Conservation (phyloP, 2,888 invertebrate species). For the Cantharis lateralis region DNA sequence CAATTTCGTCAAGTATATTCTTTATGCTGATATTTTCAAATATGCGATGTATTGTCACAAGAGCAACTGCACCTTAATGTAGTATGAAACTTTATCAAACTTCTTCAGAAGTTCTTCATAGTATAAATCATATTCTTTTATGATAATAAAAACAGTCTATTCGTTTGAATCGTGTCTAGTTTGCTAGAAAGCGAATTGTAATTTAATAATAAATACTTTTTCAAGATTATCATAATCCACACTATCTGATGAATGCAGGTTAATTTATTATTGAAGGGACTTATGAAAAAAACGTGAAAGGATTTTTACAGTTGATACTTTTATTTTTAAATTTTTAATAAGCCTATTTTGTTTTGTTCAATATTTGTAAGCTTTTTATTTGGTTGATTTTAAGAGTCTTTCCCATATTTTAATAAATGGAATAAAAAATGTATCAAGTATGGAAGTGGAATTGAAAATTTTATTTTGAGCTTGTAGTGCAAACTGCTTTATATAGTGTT, state of each 20-base stretch:
- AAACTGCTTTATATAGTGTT: conserved; percentile 10
- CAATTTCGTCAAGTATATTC: background rate
- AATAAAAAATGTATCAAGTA: conserved; percentile 5
- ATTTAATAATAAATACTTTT: background rate
- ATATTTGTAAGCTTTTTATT: conserved; percentile 22
- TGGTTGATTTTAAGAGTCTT: conserved; percentile 16
- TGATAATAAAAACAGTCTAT: background rate
- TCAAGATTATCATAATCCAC: background rate
- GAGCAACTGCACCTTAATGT: background rate
- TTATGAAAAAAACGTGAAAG: conserved; percentile 10
- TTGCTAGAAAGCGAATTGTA: background rate
- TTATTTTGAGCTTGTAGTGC: conserved; percentile 19
- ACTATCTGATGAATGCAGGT: conserved; percentile 5
- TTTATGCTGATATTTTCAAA: background rate
- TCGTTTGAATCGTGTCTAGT: background rate
- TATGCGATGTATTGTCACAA: background rate
- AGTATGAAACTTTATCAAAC: background rate
- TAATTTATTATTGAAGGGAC: conserved; percentile 21
- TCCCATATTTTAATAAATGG: background rate
- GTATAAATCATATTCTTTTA: background rate
- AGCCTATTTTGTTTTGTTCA: conserved; percentile 20
- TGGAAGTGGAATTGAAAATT: conserved; percentile 5
- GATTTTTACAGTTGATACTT: conserved; percentile 7
- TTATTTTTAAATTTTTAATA: conserved; percentile 23
- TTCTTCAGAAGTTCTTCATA: background rate